phyloP scores from a whole-genome alignment of 2,797 vertebrate genomes.

The Acipenser ruthenus region DNA sequence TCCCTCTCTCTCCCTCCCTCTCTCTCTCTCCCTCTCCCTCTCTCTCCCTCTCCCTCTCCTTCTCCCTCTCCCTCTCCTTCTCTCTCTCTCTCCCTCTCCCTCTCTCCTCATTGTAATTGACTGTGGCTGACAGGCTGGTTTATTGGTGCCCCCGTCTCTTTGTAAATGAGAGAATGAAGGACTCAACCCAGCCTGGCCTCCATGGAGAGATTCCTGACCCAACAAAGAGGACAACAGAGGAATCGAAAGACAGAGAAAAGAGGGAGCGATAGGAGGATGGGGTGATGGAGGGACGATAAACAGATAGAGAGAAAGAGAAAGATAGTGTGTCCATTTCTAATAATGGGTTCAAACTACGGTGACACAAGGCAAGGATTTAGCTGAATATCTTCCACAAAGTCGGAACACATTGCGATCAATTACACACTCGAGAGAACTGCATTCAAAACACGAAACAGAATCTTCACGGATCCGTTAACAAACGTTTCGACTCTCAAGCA shows the following conservation, averaged over 20 bases:
- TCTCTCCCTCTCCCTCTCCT: constrained; percentile 28
- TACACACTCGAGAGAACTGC: constrained; percentile 4
- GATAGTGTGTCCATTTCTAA: background rate
- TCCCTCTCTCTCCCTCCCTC: constrained; percentile 13
- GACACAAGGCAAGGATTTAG: constrained; percentile 4
- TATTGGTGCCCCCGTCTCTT: constrained; percentile 17
- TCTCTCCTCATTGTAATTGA: background rate
- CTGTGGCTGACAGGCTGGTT: constrained; percentile 19
- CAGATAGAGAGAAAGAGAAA: constrained; percentile 2
- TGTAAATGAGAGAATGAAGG: constrained; percentile 12
- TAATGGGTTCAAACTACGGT: too few species aligned
- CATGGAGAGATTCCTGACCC: too few species aligned
- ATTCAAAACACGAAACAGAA: constrained; percentile 8
- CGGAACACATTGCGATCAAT: background rate
- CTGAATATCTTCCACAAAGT: background rate
- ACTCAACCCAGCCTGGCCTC: too few species aligned
- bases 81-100: background rate
- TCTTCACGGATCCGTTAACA: background rate
- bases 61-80: constrained; percentile 27
- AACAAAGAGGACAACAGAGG: too few species aligned
- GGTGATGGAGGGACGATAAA: constrained; percentile 14
- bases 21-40: constrained; percentile 19
- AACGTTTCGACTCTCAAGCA: too few species aligned
- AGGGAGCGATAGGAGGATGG: constrained; percentile 6
- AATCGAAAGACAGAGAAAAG: too few species aligned